These are phyloP conservation scores for Cavia aperea DNA, from an alignment of 2,113 vertebrate species.

Conservation along the genomic window DNA sequence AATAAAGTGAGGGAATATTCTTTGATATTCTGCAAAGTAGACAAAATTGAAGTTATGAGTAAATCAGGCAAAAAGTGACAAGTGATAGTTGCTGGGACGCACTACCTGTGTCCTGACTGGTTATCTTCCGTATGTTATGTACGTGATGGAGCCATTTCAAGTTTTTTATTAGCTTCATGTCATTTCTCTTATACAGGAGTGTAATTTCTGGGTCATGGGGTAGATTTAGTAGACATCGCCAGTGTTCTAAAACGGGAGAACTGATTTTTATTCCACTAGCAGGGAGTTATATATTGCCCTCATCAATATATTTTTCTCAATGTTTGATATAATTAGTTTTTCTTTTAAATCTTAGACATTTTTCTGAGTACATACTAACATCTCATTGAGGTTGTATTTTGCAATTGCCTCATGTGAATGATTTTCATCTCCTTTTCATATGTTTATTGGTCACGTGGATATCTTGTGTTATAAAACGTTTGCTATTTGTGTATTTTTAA, in stretches of 20 bases:
- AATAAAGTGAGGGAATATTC: neutral
- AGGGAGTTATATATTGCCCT: too few relatives aligned
- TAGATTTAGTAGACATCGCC: neutral
- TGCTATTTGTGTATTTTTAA: neutral
- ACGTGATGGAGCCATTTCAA: neutral
- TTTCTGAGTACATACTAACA: neutral
- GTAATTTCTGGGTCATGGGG: neutral
- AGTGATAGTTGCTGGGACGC: neutral
- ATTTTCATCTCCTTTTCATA: neutral
- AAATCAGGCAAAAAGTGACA: neutral
- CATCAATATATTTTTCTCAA: too few relatives aligned
- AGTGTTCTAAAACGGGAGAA: neutral
- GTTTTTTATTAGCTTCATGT: neutral
- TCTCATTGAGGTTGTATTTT: neutral
- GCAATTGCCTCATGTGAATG: neutral
- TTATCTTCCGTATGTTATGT: neutral
- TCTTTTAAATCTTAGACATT: neutral
- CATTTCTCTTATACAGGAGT: neutral
- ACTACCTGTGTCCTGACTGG: too few relatives aligned
- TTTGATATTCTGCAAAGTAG: neutral
- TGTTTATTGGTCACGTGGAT: neutral
- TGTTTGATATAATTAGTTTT: neutral
- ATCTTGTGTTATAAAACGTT: neutral
- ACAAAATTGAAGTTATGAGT: neutral
- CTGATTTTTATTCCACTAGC: neutral